phyloP scores from a whole-genome alignment of 2,113 vertebrate species.

The Nesogale talazaci region DNA sequence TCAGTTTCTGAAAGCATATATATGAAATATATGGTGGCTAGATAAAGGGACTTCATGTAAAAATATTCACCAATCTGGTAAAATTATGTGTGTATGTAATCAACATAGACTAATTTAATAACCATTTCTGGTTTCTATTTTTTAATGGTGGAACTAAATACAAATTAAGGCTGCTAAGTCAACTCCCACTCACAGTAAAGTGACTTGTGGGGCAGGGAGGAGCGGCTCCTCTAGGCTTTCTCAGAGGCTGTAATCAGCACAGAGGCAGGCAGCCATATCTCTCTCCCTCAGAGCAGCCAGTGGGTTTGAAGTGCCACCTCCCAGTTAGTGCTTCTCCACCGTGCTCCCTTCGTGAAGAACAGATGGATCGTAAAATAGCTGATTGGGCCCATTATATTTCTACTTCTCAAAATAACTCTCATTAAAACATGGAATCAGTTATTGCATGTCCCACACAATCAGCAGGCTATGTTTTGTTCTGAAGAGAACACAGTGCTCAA shows the following conservation, averaged over 20 bases:
- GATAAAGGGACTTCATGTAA: neutral
- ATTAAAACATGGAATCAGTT: neutral
- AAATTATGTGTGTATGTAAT: neutral
- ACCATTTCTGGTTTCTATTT: neutral
- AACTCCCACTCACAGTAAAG: neutral
- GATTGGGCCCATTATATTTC: neutral
- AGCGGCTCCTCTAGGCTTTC: no score
- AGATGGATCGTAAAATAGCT: neutral
- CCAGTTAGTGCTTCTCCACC: no score
- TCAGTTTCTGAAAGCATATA: neutral
- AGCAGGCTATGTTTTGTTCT: neutral
- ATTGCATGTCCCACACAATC: neutral
- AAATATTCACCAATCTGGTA: slow-evolving; percentile 22
- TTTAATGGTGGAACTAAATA: slow-evolving; percentile 1
- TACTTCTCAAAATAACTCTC: neutral
- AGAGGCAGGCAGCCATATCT: no score
- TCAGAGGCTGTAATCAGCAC: no score
- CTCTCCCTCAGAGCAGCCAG: no score
- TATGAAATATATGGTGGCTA: neutral
- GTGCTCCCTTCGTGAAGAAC: neutral
- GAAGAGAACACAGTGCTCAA: neutral
- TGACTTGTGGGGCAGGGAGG: neutral
- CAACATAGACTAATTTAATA: neutral
- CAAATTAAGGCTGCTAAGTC: neutral
- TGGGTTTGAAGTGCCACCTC: no score